Conservation (phyloP, 2,888 invertebrate genomes). For the Anoplius nigerrimus region DNA sequence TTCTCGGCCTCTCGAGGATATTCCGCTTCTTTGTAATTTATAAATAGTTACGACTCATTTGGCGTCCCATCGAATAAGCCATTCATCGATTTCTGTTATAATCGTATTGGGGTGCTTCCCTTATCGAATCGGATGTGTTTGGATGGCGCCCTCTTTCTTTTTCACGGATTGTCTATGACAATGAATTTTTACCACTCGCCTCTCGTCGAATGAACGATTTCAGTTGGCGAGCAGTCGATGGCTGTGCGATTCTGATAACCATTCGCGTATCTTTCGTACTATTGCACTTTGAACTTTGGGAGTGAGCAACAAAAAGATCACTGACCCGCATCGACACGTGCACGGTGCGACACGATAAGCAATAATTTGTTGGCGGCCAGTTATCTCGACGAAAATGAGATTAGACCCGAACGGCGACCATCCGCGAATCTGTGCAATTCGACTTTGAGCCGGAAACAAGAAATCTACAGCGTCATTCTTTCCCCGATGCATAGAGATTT, state of each 20-base stretch:
- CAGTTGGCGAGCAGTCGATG: too few relatives aligned
- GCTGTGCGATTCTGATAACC: too few relatives aligned
- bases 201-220: too few relatives aligned
- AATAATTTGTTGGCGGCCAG: not conserved
- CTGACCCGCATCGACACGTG: conserved; percentile 18
- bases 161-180: too few relatives aligned
- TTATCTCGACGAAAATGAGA: conserved; percentile 19
- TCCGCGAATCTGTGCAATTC: conserved; percentile 11
- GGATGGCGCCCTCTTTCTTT: too few relatives aligned
- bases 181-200: too few relatives aligned
- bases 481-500: too few relatives aligned
- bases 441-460: conserved; percentile 23
- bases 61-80: conserved; percentile 9
- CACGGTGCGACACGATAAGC: conserved; percentile 23
- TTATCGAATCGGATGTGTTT: too few relatives aligned
- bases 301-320: conserved; percentile 1
- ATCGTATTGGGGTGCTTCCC: too few relatives aligned
- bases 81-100: not conserved
- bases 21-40: conserved; percentile 59
- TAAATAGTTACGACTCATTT: conserved; percentile 59
- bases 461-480: too few relatives aligned
- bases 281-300: too few relatives aligned
- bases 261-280: too few relatives aligned
- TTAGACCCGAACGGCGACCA: conserved; percentile 22
- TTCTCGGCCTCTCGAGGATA: conserved; percentile 33